Conservation (phyloP, 2,888 invertebrate species). For the Trissoscelio sp. region DNA sequence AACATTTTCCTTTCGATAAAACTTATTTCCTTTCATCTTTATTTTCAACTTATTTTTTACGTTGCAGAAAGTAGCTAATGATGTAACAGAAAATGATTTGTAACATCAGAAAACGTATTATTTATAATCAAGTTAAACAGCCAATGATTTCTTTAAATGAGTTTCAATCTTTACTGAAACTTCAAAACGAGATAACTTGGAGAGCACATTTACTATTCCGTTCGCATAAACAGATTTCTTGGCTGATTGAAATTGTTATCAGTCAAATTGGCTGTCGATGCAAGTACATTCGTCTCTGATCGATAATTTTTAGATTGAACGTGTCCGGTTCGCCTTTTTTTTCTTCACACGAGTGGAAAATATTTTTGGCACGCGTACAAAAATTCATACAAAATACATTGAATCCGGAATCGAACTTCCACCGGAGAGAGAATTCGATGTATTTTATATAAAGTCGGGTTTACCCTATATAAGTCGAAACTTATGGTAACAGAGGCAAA, state of each 20-base stretch:
- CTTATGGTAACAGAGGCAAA: slow-evolving; percentile 14
- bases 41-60: too few species aligned
- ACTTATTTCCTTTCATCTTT: too few species aligned
- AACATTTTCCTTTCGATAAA: too few species aligned
- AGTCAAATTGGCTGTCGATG: not conserved
- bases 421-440: slow-evolving; percentile 35
- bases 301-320: slow-evolving; percentile 8
- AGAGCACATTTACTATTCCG: not conserved
- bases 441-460: slow-evolving; percentile 39
- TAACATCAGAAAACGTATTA: too few species aligned
- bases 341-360: not conserved
- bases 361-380: slow-evolving; percentile 7
- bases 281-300: not conserved
- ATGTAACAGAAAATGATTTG: too few species aligned
- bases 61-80: too few species aligned
- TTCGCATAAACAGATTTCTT: slow-evolving; percentile 13
- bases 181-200: slow-evolving; percentile 1
- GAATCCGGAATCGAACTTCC: slow-evolving; percentile 6
- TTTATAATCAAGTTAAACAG: not conserved
- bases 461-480: slow-evolving; percentile 20
- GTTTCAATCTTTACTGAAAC: not conserved
- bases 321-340: not conserved
- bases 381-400: slow-evolving; percentile 32
- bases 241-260: slow-evolving; percentile 11
- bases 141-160: slow-evolving; percentile 1